Base-by-base conservation (phyloP, 2,113 vertebrate genomes). In the Centropus bengalensis region DNA sequence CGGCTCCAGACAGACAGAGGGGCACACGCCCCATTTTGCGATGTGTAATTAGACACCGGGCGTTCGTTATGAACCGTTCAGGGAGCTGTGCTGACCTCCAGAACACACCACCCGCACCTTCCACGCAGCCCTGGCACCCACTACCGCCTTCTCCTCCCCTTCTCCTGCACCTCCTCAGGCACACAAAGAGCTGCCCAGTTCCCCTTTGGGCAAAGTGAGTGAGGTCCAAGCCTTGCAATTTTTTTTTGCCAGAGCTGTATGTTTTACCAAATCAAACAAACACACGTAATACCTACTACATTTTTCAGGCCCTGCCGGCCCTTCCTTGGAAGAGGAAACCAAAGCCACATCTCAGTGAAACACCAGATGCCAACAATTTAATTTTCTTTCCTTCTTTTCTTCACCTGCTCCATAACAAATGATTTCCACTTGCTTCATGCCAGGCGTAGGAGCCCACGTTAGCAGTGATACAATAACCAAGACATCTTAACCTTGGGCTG, bases 61-160 rank as follows among this genome's bases (percentile, higher is more conserved):
- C 1, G 0, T 11, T 47, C 54, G 10, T 6, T 6, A 23, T 0
- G 20, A 7, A 0, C 52, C 13, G 44, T 15, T 15, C 3, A 49
- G 14, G 47, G 3, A 36, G 40, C 11, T 8, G 10, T 4, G 38
- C 15, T 18, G 75, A 5, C n/a, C 7, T 40, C 78, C 62, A 47
- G 1, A 32, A 23, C 36, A 36, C 36, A 36, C 36, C 36, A 36
- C 44, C 17, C 2, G 4, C 9, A 2, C 24, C 74, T 40, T 2
- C 32, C 14, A 12, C 18, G 32, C 1, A 14, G 42, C 4, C 62
- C 20, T 0, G 0, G 30, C 2, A 36, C 16, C 2, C 12, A 1
- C 0, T 0, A 17, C 5, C 1, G 68, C 4, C 10, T 19, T 3
- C 5, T 40, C 60, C 22, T 52, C 38, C 63, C 14, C 0, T 0